A percentile compares a stretch with the other conserved stretches of the same genome.
Evolutionary conservation across 2,113 vertebrate genomes (phyloP).

Genomic region (Podarcis muralis): DNA sequence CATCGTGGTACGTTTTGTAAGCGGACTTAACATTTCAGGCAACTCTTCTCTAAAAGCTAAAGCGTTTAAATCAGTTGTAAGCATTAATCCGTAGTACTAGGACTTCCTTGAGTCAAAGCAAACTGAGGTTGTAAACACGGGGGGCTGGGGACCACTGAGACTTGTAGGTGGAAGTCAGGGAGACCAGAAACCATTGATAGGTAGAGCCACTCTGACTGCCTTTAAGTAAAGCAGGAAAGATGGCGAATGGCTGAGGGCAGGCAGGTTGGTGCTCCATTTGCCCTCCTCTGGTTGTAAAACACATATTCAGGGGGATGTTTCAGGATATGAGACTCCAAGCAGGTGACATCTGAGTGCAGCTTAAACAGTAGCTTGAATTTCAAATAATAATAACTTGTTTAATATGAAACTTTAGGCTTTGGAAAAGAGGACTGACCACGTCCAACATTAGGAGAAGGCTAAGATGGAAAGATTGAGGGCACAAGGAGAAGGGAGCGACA

Average conservation of each 20-base stretch:
- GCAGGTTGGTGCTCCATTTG: too few species aligned
- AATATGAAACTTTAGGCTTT: neutral
- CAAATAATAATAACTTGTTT: neutral
- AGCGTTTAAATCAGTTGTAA: neutral
- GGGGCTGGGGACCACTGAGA: too few species aligned
- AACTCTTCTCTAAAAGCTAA: neutral
- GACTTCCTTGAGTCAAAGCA: neutral
- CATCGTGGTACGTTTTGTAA: slow-evolving; percentile 68
- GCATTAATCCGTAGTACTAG: neutral
- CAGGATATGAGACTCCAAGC: neutral
- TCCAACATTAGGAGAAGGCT: neutral
- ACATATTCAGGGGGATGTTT: neutral
- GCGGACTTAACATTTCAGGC: slow-evolving; percentile 2
- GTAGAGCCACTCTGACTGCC: too few species aligned
- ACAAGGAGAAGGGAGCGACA: too few species aligned
- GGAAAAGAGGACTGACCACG: neutral
- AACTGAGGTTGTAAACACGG: neutral
- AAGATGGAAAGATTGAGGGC: too few species aligned
- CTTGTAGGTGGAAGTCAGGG: too few species aligned
- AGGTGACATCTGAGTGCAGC: neutral
- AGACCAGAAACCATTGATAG: too few species aligned
- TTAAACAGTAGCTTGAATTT: neutral
- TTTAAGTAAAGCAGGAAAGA: too few species aligned
- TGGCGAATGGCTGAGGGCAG: too few species aligned
- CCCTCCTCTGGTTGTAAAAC: neutral